phyloP scores from a whole-genome alignment of 2,888 invertebrate genomes.

The Caprella mutica region DNA sequence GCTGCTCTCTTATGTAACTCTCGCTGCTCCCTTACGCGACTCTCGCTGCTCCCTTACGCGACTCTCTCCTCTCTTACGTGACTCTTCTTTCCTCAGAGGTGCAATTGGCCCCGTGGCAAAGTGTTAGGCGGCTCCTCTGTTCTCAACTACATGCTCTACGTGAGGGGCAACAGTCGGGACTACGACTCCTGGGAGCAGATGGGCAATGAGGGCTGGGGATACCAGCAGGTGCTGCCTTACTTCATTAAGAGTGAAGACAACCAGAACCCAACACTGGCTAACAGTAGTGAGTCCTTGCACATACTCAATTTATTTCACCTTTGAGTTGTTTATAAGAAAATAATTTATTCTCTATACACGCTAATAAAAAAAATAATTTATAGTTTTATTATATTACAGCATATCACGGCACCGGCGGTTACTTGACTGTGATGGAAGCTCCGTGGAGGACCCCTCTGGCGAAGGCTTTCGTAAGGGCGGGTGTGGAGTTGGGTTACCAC shows the following conservation, averaged over 20 bases:
- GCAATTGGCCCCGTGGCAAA: constrained; percentile 82
- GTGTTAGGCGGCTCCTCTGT: constrained; percentile 75
- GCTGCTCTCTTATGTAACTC: too few relatives aligned
- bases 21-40: too few relatives aligned
- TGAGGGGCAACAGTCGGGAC: constrained; percentile 72
- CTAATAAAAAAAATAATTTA: not conserved
- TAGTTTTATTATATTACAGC: not conserved
- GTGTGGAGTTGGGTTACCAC: constrained; percentile 69
- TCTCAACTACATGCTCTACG: too few relatives aligned
- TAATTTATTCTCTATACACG: not conserved
- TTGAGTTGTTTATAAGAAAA: constrained; percentile 3
- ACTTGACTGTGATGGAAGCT: constrained; percentile 70
- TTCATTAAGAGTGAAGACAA: constrained; percentile 78
- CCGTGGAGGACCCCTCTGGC: constrained; percentile 75
- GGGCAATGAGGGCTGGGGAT: constrained; percentile 81
- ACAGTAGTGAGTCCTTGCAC: constrained; percentile 33
- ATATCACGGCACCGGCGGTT: constrained; percentile 50
- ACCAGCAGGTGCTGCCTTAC: constrained; percentile 62
- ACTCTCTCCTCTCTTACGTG: too few relatives aligned
- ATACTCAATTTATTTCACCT: not conserved
- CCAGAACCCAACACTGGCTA: constrained; percentile 71
- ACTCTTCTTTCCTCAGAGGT: constrained; percentile 46
- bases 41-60: too few relatives aligned
- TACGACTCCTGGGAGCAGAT: constrained; percentile 73
- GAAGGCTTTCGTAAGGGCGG: constrained; percentile 68